Base-by-base conservation (phyloP, 2,888 invertebrate genomes). In the Polia nebulosa region DNA sequence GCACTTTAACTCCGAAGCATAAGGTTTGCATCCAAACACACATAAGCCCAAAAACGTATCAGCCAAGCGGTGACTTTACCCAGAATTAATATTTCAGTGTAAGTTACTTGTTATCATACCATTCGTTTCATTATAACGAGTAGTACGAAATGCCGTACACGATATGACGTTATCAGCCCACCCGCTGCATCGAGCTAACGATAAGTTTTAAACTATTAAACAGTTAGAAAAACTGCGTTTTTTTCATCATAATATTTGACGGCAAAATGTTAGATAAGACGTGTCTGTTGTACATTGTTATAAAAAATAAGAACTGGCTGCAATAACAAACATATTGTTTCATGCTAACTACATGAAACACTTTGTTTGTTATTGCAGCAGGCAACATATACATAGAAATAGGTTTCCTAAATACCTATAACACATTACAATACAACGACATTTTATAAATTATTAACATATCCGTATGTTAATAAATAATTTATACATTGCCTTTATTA, bases 31-130 rank as follows among this genome's bases (percentile, higher is more conserved):
- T n/a, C n/a, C n/a, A n/a, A n/a, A n/a, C n/a, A n/a, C n/a, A n/a
- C n/a, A 29, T 39, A n/a, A 39, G 39, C n/a, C n/a, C 17, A 39
- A 41, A 41, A 41, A 5, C 27, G 5, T 59, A 7, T 22, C 11
- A 25, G 9, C n/a, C 3, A 17, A 20, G 25, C 25, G 13, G 20
- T 8, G 1, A 27, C 6, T 34, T 29, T 25, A n/a, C 17, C n/a
- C 17, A 47, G 29, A 39, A 58, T 32, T 34, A 9, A 25, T 59
- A 59, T 68, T 32, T 59, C 17, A 32, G n/a, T 39, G 17, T 34
- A 39, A 57, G 47, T 53, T n/a, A 72, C 9, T 70, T 47, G 34
- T 59, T 72, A 72, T 51, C 77, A 55, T 32, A 44, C 17, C 76
- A 32, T 22, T 49, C 13, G 58, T 44, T 56, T 9, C 20, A 75